Conservation (phyloP, 2,888 invertebrate species). For the Plebejus melissa region DNA sequence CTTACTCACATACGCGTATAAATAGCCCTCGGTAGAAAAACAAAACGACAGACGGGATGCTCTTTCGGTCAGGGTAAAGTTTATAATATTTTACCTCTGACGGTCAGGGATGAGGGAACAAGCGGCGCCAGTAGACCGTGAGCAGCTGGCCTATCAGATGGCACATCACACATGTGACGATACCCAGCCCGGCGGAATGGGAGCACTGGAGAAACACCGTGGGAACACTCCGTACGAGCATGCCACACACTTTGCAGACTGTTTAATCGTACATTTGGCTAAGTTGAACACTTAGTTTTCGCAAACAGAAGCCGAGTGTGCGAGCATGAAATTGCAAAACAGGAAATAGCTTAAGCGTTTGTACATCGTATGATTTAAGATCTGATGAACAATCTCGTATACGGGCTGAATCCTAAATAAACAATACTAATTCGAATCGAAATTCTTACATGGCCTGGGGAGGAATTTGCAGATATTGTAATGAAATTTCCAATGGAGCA, state of each 20-base stretch:
- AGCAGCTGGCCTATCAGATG: neutral
- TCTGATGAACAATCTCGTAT: neutral
- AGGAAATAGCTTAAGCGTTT: neutral
- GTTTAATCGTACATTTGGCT: neutral
- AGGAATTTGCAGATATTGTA: neutral
- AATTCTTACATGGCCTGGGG: neutral
- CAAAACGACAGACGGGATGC: neutral
- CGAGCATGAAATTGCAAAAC: neutral
- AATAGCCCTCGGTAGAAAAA: neutral
- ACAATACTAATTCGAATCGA: neutral
- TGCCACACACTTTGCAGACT: neutral
- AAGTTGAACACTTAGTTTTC: neutral
- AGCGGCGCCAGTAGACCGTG: neutral
- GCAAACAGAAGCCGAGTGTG: neutral
- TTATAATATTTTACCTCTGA: neutral
- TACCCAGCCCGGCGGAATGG: neutral
- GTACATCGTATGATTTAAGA: neutral
- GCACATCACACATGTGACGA: constrained; percentile 7
- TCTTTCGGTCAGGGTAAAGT: neutral
- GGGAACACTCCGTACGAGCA: neutral
- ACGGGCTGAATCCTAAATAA: neutral
- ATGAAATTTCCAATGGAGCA: constrained; percentile 19
- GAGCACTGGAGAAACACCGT: neutral
- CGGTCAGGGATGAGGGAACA: neutral
- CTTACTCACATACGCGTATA: neutral